phyloP scores from a whole-genome alignment of 2,888 invertebrate species.

The Drosophila recens region DNA sequence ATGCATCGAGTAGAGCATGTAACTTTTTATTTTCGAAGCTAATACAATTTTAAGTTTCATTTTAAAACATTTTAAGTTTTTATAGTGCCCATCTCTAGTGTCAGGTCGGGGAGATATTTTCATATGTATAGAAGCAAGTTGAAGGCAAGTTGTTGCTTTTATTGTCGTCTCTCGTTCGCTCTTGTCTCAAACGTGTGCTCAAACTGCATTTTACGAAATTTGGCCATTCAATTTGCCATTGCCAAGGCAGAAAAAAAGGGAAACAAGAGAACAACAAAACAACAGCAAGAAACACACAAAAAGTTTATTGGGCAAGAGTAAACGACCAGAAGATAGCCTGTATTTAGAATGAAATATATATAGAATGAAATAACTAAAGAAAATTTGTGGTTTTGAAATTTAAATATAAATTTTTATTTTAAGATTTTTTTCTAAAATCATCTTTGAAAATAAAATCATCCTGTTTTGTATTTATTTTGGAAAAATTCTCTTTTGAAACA shows the following conservation, averaged over 20 bases:
- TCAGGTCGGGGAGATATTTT: slow-evolving; percentile 9
- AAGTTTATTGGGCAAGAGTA: background rate
- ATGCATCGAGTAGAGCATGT: background rate
- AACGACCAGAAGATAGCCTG: slow-evolving; percentile 19
- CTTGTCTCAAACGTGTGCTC: slow-evolving; percentile 68
- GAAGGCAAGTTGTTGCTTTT: slow-evolving; percentile 57
- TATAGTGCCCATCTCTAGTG: slow-evolving; percentile 40
- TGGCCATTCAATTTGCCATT: slow-evolving; percentile 76
- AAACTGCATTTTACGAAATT: slow-evolving; percentile 76
- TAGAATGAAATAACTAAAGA: no score
- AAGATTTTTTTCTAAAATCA: no score
- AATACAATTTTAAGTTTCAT: background rate
- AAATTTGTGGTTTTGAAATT: no score
- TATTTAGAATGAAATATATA: background rate
- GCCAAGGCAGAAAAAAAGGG: slow-evolving; percentile 48
- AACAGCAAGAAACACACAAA: slow-evolving; percentile 6
- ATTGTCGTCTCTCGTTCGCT: slow-evolving; percentile 46
- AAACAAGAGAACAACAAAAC: slow-evolving; percentile 53
- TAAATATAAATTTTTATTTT: no score
- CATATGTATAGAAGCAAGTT: slow-evolving; percentile 20
- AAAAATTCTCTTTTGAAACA: no score
- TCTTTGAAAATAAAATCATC: no score
- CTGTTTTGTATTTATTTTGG: no score
- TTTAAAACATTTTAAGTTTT: background rate
- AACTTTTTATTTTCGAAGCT: background rate